Base-by-base conservation (phyloP, 1,140 invertebrate species). In the Apis laboriosa region DNA sequence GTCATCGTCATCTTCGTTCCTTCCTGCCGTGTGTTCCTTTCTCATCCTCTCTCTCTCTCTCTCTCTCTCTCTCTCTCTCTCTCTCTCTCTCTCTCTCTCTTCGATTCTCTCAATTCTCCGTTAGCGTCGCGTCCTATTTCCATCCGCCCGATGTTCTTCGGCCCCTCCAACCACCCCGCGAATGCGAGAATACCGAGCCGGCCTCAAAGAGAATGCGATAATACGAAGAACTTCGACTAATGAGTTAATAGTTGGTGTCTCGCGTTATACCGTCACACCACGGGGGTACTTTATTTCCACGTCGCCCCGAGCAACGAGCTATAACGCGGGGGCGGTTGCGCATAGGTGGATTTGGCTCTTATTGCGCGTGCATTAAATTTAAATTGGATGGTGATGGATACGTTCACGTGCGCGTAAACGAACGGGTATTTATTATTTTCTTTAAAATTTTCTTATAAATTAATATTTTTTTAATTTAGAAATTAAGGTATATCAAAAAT, bases 141-240 rank as follows among this genome's bases (percentile, higher is more conserved):
- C 86, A 79, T 87, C 87, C 49, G 43, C 74, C 13, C 74, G 80
- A 71, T 74, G 75, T 85, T 83, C 82, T 3, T 15, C 49, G 43
- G 19, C 61, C n/a, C 9, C 72, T 4, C 21, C 60, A 13, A 1
- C 64, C 74, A 55, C 51, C 34, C 86, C 78, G 58, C 86, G 77
- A 86, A 88, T 83, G 78, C 84, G 88, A 70, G 88, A 88, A 88
- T 80, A 86, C 90, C 89, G 90, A 89, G 88, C 80, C 90, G 89
- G 89, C 90, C 90, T 93, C 92, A 93, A 93, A 93, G 92, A 92
- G 92, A 93, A 93, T 93, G 91, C 89, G 91, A 93, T 93, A 93
- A 93, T 93, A 93, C 91, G 89, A 93, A 92, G 90, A 93, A 94
- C 90, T 93, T 92, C 81, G 86, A 88, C 89, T 93, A 93, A 93